These are phyloP conservation scores for Smithornis capensis DNA, from an alignment of 2,113 vertebrate species.

Conservation along the genomic window DNA sequence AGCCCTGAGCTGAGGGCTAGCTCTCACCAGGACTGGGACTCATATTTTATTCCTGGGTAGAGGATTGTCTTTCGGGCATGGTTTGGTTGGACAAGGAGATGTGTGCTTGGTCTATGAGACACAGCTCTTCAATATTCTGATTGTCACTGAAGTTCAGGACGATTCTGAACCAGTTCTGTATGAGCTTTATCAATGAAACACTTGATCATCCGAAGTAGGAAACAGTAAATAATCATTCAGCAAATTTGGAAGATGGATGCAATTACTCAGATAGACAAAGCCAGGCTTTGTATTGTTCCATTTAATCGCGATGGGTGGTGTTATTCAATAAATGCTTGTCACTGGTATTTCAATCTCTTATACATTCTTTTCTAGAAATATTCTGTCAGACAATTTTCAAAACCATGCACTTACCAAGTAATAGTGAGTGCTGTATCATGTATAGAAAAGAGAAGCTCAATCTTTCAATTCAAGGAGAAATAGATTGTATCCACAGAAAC, in stretches of 20 bases:
- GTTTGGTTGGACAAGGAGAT: background rate
- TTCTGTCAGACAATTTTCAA: background rate
- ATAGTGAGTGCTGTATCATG: background rate
- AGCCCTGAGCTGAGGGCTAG: background rate
- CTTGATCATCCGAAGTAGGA: background rate
- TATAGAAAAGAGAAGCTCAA: background rate
- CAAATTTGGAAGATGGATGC: background rate
- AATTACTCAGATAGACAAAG: background rate
- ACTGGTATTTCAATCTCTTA: background rate
- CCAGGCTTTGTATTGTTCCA: background rate
- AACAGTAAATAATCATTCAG: background rate
- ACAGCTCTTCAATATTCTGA: background rate
- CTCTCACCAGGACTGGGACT: background rate
- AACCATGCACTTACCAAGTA: background rate
- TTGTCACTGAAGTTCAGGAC: background rate
- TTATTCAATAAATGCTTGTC: background rate
- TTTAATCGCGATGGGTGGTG: background rate
- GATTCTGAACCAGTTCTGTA: background rate
- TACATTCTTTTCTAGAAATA: background rate
- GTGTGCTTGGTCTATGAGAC: background rate
- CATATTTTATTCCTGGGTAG: background rate
- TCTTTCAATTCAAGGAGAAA: background rate
- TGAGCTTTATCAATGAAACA: background rate
- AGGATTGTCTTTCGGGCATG: background rate
- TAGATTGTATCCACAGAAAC: background rate